phyloP scores from a whole-genome alignment of 2,113 vertebrate species.

The Cinclus mexicanus region DNA sequence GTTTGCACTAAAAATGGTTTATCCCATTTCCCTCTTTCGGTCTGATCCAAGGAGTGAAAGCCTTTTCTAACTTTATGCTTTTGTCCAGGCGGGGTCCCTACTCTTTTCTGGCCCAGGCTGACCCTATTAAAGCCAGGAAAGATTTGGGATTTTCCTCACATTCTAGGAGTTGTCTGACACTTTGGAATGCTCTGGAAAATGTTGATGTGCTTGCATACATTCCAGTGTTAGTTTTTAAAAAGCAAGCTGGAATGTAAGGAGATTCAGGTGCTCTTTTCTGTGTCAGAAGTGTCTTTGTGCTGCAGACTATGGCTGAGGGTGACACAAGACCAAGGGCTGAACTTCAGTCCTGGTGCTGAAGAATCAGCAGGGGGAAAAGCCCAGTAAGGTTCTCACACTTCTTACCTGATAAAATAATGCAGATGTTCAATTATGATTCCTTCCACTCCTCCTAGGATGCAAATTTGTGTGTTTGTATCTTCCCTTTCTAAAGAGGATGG shows the following conservation, averaged over 20 bases:
- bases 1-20: no score
- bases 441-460: neutral
- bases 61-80: no score
- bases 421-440: neutral
- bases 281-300: rapidly evolving
- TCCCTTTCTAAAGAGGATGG: neutral
- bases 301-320: neutral
- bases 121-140: no score
- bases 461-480: neutral
- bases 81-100: no score
- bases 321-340: neutral
- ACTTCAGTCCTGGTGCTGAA: neutral
- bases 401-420: neutral
- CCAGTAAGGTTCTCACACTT: neutral
- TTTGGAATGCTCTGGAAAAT: neutral
- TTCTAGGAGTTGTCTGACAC: neutral
- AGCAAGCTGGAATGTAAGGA: neutral
- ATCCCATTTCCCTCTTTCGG: no score
- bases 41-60: no score
- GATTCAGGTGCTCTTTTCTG: neutral
- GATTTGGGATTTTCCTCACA: no score
- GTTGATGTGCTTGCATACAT: neutral
- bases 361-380: neutral
- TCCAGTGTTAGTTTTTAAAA: neutral
- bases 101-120: no score